phyloP scores from a whole-genome alignment of 2,797 vertebrate genomes.

The Pseudomugil gertrudae region DNA sequence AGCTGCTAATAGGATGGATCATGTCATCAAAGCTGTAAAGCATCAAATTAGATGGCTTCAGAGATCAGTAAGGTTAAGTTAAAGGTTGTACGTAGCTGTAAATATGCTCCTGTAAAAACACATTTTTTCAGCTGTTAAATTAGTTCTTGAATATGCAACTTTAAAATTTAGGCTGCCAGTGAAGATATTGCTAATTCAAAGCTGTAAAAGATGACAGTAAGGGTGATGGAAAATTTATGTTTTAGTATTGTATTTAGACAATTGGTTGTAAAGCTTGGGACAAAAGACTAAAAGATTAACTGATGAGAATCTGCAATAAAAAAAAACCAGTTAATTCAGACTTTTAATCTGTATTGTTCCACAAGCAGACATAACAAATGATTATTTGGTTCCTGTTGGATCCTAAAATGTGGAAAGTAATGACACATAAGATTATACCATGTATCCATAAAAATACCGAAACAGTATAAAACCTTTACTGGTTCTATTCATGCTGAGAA shows the following conservation, averaged over 20 bases:
- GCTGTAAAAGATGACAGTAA: no score
- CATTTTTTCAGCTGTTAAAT: background rate
- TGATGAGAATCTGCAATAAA: no score
- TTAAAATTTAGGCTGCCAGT: background rate
- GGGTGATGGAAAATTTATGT: no score
- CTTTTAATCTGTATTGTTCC: no score
- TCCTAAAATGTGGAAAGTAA: no score
- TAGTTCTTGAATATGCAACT: background rate
- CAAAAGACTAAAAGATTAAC: background rate
- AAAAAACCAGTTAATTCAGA: no score
- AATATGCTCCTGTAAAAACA: background rate
- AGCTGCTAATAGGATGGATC: slow-evolving; percentile 28
- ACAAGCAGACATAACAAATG: no score
- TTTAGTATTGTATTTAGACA: background rate
- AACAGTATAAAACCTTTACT: background rate
- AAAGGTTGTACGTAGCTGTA: background rate
- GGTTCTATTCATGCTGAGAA: background rate
- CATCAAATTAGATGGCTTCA: slow-evolving; percentile 9
- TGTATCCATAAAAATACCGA: background rate
- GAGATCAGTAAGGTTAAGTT: background rate
- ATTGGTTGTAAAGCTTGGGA: no score
- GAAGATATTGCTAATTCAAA: no score
- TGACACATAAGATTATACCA: background rate
- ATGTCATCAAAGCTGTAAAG: slow-evolving; percentile 19
- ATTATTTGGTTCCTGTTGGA: no score